Conservation (phyloP, 1,140 invertebrate species). For the Drosophila pseudoananassae region DNA sequence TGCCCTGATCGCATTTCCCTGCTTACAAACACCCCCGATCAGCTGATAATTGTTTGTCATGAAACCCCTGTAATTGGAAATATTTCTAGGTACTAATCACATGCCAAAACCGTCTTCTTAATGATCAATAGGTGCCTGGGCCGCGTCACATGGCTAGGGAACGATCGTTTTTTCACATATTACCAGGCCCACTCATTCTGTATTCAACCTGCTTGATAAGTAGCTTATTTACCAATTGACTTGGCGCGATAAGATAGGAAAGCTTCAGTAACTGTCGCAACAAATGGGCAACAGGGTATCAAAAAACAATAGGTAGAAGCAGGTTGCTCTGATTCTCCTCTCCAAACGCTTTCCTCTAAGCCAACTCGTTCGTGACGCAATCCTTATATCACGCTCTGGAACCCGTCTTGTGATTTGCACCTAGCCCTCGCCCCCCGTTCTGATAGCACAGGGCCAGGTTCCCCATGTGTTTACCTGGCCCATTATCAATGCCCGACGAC, state of each 20-base stretch:
- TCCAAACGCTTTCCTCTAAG: constrained; percentile 15
- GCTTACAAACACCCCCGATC: constrained; percentile 6
- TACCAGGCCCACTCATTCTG: constrained; percentile 57
- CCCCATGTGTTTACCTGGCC: constrained; percentile 49
- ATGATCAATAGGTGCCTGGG: constrained; percentile 58
- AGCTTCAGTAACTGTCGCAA: constrained; percentile 16
- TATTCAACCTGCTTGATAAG: constrained; percentile 58
- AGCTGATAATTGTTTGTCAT: constrained; percentile 40
- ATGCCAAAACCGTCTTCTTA: constrained; percentile 48
- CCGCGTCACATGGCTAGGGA: constrained; percentile 62
- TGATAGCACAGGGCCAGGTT: constrained; percentile 13
- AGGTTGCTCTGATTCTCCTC: not conserved
- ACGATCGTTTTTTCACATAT: constrained; percentile 37
- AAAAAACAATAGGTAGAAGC: constrained; percentile 18
- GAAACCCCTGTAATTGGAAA: not conserved
- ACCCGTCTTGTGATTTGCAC: constrained; percentile 68
- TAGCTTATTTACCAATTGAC: constrained; percentile 77
- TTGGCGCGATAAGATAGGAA: constrained; percentile 67
- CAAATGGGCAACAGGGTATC: constrained; percentile 14
- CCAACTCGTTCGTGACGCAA: constrained; percentile 57
- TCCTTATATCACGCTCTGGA: constrained; percentile 63
- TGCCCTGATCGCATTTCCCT: not conserved
- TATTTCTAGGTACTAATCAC: constrained; percentile 55
- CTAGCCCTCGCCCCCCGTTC: not conserved
- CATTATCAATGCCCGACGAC: constrained; percentile 48